Evolutionary conservation across 2,888 invertebrate species (phyloP), one percentile per base, ranked within the genome.

Genomic region (Serripes groenlandicus): DNA sequence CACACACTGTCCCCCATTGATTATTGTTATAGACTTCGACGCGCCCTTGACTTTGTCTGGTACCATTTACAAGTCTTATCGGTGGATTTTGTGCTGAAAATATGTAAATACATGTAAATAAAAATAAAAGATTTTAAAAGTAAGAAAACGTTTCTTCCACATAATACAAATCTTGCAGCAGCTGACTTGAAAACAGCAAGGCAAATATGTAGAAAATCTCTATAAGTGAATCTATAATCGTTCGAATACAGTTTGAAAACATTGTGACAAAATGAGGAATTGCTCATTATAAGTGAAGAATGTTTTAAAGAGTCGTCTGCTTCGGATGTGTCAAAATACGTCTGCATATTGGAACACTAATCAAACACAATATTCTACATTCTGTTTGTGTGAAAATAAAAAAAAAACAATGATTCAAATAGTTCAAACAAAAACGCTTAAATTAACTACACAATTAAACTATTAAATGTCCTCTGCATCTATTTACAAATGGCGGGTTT

Each of bases 1-100:
- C 85, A 74, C 85, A 85, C 9, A 87, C 84, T 28, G 87, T 87
- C 2, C 87, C 87, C 87, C 87, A 87, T 21, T 73, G 73, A 54
- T 76, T 78, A 70, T 80, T 85, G 42, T 82, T 77, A 11, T 71
- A 74, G 0, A 87, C 75, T 56, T 87, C 84, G 42, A 87, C 26
- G 18, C 86, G 68, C 58, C 86, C 84, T 23, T 81, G 54, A 37
- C 75, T 78, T 37, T 15, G 54, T 26, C 84, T 26, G 1, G 81
- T 75, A 35, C 84, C 84, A 64, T 85, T 85, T 3, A 58, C 52
- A 4, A 84, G 68, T 32, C 78, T n/a, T n/a, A n/a, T n/a, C n/a
- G n/a, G n/a, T n/a, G n/a, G n/a, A n/a, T n/a, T n/a, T n/a, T n/a
- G n/a, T n/a, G n/a, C n/a, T n/a, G n/a, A n/a, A n/a, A n/a, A n/a